phyloP scores from a whole-genome alignment of 1,140 invertebrate genomes.

The Tetramorium alpestre region DNA sequence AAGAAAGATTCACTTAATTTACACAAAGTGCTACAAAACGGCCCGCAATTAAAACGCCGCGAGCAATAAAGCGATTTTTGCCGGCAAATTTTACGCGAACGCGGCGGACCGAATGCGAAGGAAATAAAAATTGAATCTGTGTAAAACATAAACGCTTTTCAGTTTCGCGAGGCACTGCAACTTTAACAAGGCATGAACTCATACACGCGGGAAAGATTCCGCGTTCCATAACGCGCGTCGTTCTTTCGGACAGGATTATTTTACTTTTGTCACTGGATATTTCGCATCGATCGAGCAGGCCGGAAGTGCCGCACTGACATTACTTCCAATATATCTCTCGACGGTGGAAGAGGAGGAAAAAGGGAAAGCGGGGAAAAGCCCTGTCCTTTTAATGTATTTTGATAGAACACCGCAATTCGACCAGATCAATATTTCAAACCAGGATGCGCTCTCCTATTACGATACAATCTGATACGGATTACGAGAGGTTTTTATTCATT shows the following conservation, averaged over 20 bases:
- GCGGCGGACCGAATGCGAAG: neutral
- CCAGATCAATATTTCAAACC: constrained; percentile 52
- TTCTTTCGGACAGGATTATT: constrained; percentile 7
- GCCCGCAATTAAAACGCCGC: neutral
- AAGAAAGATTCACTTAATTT: neutral
- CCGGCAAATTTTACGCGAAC: neutral
- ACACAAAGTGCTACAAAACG: neutral
- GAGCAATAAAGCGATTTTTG: neutral
- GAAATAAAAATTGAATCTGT: constrained; percentile 12
- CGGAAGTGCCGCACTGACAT: constrained; percentile 23
- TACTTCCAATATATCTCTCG: constrained; percentile 25
- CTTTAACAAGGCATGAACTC: neutral
- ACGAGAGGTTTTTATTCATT: constrained; percentile 39
- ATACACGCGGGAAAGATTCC: neutral
- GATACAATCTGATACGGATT: constrained; percentile 47
- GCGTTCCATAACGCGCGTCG: neutral
- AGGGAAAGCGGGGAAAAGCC: neutral
- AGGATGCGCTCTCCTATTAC: constrained; percentile 2
- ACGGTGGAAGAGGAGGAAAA: neutral
- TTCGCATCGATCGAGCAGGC: constrained; percentile 18
- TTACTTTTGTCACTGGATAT: constrained; percentile 47
- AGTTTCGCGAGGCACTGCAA: neutral
- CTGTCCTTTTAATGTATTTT: constrained; percentile 44
- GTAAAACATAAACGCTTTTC: neutral
- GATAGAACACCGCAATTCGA: constrained; percentile 35